Conservation (phyloP, 2,113 vertebrate genomes). For the Laticauda laticaudata region DNA sequence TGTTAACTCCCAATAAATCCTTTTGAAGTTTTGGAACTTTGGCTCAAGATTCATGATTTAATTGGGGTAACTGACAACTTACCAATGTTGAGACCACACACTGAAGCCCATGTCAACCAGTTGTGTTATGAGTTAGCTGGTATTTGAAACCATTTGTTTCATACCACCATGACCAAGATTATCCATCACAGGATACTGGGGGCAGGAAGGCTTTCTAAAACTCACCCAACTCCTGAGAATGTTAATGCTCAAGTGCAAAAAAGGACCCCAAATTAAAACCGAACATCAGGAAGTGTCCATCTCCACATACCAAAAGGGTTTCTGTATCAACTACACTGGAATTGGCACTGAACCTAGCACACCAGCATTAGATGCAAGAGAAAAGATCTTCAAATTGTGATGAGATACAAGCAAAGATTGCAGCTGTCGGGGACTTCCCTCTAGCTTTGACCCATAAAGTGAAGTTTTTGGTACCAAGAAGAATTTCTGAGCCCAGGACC, state of each 20-base stretch:
- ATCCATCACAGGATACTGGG: neutral
- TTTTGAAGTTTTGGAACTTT: no score
- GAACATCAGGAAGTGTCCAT: neutral
- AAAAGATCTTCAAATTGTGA: neutral
- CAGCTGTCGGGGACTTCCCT: neutral
- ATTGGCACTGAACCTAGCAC: neutral
- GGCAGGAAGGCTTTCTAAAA: neutral
- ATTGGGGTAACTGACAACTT: no score
- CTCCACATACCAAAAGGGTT: neutral
- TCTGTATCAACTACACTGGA: neutral
- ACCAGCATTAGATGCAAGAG: neutral
- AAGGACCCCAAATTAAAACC: neutral
- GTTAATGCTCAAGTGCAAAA: no score
- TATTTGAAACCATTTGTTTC: no score
- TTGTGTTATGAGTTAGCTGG: no score
- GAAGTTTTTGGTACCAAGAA: neutral
- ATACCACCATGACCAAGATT: no score
- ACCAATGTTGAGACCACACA: no score
- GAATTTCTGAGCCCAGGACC: neutral
- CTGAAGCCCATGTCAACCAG: neutral
- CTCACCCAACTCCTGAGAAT: neutral
- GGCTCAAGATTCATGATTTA: no score
- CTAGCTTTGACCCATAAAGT: neutral
- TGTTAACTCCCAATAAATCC: no score
- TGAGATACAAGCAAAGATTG: neutral